phyloP scores from a whole-genome alignment of 2,113 vertebrate species.

The Menidia beryllina region DNA sequence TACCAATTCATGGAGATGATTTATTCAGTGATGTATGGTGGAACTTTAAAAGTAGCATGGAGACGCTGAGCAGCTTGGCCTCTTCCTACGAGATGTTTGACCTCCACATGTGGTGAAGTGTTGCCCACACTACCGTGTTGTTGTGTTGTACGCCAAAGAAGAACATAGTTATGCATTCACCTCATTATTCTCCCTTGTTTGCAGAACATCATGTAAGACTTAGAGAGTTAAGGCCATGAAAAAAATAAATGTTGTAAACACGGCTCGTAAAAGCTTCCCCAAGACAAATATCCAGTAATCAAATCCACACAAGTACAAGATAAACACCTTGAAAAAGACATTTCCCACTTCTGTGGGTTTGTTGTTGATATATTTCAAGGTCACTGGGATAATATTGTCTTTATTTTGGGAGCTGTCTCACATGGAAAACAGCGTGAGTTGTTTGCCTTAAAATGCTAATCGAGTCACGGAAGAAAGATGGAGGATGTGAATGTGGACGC shows the following conservation, averaged over 20 bases:
- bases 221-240: conserved; percentile 2
- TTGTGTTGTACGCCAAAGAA: not conserved
- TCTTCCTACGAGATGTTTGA: not conserved
- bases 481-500: conserved; percentile 24
- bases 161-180: not conserved
- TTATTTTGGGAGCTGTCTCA: conserved; percentile 18
- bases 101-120: not conserved
- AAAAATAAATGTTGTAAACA: conserved; percentile 22
- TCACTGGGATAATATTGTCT: not conserved
- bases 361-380: conserved; percentile 29
- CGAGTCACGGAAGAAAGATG: conserved; percentile 19
- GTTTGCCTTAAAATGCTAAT: conserved; percentile 44
- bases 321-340: not conserved
- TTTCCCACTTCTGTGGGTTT: conserved; percentile 11
- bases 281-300: conserved; percentile 26
- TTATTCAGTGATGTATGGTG: no score
- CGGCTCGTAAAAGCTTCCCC: conserved; percentile 4
- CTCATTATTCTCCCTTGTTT: conserved; percentile 25
- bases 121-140: no score
- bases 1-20: no score
- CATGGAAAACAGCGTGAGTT: conserved; percentile 6
- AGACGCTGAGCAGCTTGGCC: no score
- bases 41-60: no score
- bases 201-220: conserved; percentile 2
- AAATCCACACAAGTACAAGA: conserved; percentile 10